Evolutionary conservation across 2,888 invertebrate species (phyloP), one percentile per base, ranked within the genome.

Genomic region (Itoplectis maculator): DNA sequence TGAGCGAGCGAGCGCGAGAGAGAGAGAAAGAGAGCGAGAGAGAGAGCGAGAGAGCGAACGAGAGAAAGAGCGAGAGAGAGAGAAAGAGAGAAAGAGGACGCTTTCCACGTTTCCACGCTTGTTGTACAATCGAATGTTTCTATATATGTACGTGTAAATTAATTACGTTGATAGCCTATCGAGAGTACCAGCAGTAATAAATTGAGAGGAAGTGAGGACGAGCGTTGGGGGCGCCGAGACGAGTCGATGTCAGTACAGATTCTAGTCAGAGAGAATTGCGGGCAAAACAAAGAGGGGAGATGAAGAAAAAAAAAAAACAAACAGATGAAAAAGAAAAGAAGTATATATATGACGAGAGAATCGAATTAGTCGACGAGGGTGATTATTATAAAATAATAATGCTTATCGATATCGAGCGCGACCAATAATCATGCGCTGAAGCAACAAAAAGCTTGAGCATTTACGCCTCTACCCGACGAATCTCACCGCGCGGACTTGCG

Each of bases 71-170:
- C 45, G 59, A 54, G 72, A 78, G 70, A 69, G 66, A 70, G 73
- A 65, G 73, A 80, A 69, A 72, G 76, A 82, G 72, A 74, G 61
- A 80, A 81, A 82, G 80, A 69, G 82, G 80, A 86, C 84, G 84
- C 85, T 88, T 84, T 86, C 85, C 85, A 86, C 83, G 86, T 87
- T 88, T 86, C 85, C 86, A 87, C 86, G 88, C 88, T 89, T 90
- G 83, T 83, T 83, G 88, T 87, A 88, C 88, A 88, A 90, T 84
- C 88, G 89, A 89, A 88, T 89, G 89, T 89, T 89, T 89, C 89
- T 88, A 89, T 84, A 81, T 83, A 74, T 88, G 87, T 88, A 88
- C 86, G 86, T 89, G 89, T 88, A 88, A 86, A 87, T 86, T 86
- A 84, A 69, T 79, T 68, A 79, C 78, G 70, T 85, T 84, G 87